Evolutionary conservation across 2,113 vertebrate species (phyloP), one percentile per base, ranked within the genome.

Genomic region (Stegostoma tigrinum): DNA sequence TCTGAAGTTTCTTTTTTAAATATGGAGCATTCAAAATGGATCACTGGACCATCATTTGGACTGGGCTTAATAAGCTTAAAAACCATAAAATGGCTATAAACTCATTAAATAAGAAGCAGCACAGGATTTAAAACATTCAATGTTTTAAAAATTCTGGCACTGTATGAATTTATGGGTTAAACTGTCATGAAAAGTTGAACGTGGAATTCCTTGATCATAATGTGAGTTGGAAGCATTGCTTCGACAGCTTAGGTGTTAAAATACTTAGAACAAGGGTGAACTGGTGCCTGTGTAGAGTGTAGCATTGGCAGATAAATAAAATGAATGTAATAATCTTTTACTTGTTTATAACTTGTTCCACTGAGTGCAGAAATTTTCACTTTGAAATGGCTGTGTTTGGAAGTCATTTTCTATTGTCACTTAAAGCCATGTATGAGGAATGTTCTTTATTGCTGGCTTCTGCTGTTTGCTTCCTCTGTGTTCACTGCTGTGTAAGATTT

Each of bases 171-270:
- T 93, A 93, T 93, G 34, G 89, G 38, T 2, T 93, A 38, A 64
- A 34, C 61, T 93, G 34, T 7, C 61, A 93, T 0, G 66, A 93
- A 93, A 38, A 66, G 38, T 66, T 67, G 6, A 93, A 66, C 5
- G 5, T 19, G 23, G n/a, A 93, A 67, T 66, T 93, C 21, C 30
- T 66, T 91, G 15, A 66, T 66, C 55, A 34, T n/a, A 1, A 55
- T 38, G 34, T 61, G 55, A 66, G 89, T 91, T 91, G 89, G 38
- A 91, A 91, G 61, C 30, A 52, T 89, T 89, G 45, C n/a, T 91
- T 34, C 5, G 17, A 90, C 34, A 17, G 48, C 24, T 87, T 87
- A 17, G 78, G n/a, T 42, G 78, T 83, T 2, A 66, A 10, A 34
- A n/a, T 34, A 66, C 55, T 64, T 17, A 66, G n/a, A 64, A 17